These are phyloP conservation scores for Asbolus verrucosus DNA, from an alignment of 1,140 invertebrate species.

Conservation along the genomic window DNA sequence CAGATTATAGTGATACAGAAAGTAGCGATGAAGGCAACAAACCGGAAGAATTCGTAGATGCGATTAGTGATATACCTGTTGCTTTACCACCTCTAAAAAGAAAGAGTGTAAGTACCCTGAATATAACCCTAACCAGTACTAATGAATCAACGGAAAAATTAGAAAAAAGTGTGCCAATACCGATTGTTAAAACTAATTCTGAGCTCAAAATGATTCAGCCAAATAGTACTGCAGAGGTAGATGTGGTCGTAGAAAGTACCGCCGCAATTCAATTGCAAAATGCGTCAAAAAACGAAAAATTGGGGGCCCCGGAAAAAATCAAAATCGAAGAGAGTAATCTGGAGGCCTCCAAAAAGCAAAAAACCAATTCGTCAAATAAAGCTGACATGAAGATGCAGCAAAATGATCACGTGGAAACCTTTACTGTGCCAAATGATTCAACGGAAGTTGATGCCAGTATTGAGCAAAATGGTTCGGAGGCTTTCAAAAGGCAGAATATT, in stretches of 20 bases:
- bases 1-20: slow-evolving; percentile 47
- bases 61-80: slow-evolving; percentile 61
- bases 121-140: slow-evolving; percentile 40
- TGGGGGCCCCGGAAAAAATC: slow-evolving; percentile 2
- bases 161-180: not conserved
- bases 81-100: slow-evolving; percentile 16
- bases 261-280: slow-evolving; percentile 31
- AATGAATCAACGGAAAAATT: slow-evolving; percentile 29
- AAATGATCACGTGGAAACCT: too few species aligned
- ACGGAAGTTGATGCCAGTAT: too few species aligned
- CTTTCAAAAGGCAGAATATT: too few species aligned
- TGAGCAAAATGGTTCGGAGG: too few species aligned
- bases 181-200: not conserved
- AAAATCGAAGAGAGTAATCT: not conserved
- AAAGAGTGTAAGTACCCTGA: slow-evolving; percentile 48
- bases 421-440: too few species aligned
- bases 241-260: slow-evolving; percentile 43
- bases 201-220: slow-evolving; percentile 9
- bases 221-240: not conserved
- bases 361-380: too few species aligned
- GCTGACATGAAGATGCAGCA: too few species aligned
- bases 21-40: slow-evolving; percentile 53
- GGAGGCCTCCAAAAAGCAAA: slow-evolving; percentile 1
- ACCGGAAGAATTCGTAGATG: slow-evolving; percentile 61
- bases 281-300: slow-evolving; percentile 7